Percentiles rank a stretch among this genome's conserved stretches.
Evolutionary conservation across 2,113 vertebrate genomes (phyloP).

Genomic region (Saguinus midas): DNA sequence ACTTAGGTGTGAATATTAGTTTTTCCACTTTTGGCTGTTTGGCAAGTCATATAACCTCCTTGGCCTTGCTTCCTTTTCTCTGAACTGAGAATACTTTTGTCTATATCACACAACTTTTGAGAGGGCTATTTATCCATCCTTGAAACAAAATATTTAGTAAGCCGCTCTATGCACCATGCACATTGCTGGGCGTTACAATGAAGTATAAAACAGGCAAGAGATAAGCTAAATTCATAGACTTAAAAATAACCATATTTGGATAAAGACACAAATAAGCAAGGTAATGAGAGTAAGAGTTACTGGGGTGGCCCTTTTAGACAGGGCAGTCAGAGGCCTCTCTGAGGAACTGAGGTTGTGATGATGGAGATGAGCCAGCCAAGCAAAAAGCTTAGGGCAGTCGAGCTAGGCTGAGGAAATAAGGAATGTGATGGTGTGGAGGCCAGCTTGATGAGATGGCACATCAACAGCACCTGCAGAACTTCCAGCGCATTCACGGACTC

Average conservation of each 20-base stretch:
- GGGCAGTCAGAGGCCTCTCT: not conserved
- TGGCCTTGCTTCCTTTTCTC: not conserved
- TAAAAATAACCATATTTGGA: not conserved
- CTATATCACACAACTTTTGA: not conserved
- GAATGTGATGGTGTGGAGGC: not conserved
- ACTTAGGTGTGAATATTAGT: not conserved
- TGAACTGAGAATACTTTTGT: not conserved
- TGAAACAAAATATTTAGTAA: not conserved
- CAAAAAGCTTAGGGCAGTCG: not conserved
- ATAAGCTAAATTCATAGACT: not conserved
- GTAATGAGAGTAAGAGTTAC: not conserved
- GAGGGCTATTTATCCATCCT: not conserved
- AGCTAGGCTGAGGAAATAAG: not conserved
- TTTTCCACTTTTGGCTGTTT: not conserved
- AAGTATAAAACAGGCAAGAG: not conserved
- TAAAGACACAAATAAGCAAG: not conserved
- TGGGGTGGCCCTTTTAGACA: not conserved
- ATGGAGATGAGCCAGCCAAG: not conserved
- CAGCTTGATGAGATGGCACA: not conserved
- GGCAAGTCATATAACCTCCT: not conserved
- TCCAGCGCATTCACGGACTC: rapidly evolving
- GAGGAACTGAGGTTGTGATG: not conserved
- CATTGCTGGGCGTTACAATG: not conserved
- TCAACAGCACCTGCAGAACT: not conserved
- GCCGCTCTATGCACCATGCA: not conserved